Conservation (phyloP, 2,888 invertebrate genomes). For the Boloria euphrosyne region DNA sequence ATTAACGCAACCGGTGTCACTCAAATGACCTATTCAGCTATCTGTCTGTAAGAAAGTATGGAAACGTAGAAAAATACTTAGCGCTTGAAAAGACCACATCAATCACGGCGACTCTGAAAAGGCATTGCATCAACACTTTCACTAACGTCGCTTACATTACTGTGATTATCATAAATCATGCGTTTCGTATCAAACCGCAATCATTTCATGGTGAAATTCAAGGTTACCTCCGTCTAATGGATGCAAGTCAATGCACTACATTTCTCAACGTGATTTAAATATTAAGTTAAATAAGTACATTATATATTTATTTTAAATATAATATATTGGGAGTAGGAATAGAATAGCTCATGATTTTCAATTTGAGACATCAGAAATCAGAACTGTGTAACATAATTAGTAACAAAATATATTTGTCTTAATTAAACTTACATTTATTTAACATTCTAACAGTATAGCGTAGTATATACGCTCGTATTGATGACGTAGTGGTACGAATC, state of each 20-base stretch:
- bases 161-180: conserved; percentile 63
- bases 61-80: conserved; percentile 51
- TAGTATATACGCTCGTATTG: neutral
- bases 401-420: no score
- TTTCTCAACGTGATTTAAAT: no score
- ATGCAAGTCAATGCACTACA: conserved; percentile 10
- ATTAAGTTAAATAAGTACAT: no score
- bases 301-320: no score
- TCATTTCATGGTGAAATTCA: conserved; percentile 53
- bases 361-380: no score
- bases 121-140: conserved; percentile 66
- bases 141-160: conserved; percentile 45
- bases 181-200: conserved; percentile 47
- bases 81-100: conserved; percentile 65
- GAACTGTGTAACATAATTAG: no score
- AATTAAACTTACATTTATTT: conserved; percentile 3
- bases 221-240: conserved; percentile 41
- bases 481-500: conserved; percentile 4
- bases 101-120: conserved; percentile 64
- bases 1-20: conserved; percentile 44
- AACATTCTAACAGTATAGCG: neutral
- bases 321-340: no score
- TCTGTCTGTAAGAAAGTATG: conserved; percentile 46
- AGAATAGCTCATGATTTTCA: no score
- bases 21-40: conserved; percentile 43